These are phyloP conservation scores for Paradoxurus hermaphroditus DNA, from an alignment of 2,113 vertebrate genomes.

Conservation along the genomic window DNA sequence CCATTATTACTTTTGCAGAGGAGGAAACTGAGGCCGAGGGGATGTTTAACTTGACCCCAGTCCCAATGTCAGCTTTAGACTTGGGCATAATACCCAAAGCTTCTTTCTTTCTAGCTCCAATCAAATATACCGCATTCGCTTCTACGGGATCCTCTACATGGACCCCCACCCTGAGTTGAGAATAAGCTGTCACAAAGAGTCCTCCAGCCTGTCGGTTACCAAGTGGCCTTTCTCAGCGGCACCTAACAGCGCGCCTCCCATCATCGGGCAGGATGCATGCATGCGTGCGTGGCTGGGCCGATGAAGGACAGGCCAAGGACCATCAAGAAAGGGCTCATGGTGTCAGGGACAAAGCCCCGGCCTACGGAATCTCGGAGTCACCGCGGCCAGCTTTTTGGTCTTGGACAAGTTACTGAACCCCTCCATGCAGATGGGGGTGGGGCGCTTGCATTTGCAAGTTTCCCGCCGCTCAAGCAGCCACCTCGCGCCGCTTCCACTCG, in stretches of 20 bases:
- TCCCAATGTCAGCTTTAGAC: neutral
- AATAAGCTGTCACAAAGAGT: neutral
- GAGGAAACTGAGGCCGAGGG: neutral
- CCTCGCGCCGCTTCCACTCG: rapidly evolving
- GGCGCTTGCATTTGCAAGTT: neutral
- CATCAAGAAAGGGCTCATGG: neutral
- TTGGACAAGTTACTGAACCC: neutral
- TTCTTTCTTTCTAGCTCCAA: neutral
- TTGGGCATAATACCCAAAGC: neutral
- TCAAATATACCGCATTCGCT: too few species aligned
- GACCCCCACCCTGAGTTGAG: neutral
- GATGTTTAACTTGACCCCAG: neutral
- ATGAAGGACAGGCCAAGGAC: too few species aligned
- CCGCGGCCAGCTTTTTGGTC: neutral
- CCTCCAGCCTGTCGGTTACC: neutral
- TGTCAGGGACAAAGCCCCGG: neutral
- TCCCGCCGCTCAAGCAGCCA: neutral
- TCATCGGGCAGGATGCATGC: neutral
- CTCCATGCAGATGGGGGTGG: neutral
- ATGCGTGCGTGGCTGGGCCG: rapidly evolving
- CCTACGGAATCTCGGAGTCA: neutral
- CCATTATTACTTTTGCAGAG: neutral
- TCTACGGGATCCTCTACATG: rapidly evolving
- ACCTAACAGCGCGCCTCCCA: neutral
- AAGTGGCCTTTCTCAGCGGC: neutral